Conservation (phyloP, 2,113 vertebrate species). For the Rhabdomys dilectus region DNA sequence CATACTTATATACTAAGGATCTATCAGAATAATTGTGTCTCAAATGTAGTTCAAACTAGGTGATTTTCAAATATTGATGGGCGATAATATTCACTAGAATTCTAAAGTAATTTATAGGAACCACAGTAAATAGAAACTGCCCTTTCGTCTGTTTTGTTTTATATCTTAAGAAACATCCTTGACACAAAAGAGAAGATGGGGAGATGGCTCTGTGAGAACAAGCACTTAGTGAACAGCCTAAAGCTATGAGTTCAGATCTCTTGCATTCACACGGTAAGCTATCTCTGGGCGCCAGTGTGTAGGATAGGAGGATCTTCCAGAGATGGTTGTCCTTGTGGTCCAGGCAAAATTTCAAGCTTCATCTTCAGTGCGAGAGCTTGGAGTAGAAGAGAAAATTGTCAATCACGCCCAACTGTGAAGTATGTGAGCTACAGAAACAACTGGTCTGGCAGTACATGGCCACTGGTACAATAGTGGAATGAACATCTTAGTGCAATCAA, state of each 20-base stretch:
- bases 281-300: not conserved
- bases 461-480: not conserved
- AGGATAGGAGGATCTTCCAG: not conserved
- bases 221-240: not conserved
- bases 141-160: not conserved
- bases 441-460: not conserved
- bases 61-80: not conserved
- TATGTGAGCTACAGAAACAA: not conserved
- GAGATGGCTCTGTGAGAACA: no score
- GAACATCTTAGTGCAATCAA: not conserved
- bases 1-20: not conserved
- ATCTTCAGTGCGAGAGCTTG: no score
- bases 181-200: not conserved
- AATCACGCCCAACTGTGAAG: not conserved
- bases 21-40: not conserved
- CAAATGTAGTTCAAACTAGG: not conserved
- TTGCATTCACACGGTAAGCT: not conserved
- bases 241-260: not conserved
- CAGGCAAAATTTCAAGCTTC: not conserved
- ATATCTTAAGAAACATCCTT: slow-evolving; percentile 1
- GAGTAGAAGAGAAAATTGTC: not conserved
- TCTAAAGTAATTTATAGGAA: not conserved
- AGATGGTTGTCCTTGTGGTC: not conserved
- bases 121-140: not conserved
- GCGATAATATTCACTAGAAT: not conserved